These are phyloP conservation scores for Pseudopipra pipra DNA, from an alignment of 2,113 vertebrate species.

Conservation along the genomic window DNA sequence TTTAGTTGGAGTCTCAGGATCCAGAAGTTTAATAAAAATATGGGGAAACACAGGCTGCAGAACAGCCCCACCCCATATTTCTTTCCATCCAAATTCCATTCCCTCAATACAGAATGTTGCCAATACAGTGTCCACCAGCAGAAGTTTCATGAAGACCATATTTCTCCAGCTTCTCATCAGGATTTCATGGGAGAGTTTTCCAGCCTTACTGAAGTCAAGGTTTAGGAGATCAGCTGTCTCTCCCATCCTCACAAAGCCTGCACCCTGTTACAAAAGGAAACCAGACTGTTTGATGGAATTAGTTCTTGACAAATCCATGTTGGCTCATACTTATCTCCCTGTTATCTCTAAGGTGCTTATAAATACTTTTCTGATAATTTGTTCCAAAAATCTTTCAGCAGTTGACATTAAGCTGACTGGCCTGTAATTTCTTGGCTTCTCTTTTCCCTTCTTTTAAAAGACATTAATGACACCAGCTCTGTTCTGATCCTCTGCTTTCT, in stretches of 20 bases:
- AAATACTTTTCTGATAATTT: slow-evolving; percentile 18
- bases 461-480: background rate
- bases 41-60: background rate
- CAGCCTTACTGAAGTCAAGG: background rate
- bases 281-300: background rate
- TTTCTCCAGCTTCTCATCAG: background rate
- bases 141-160: background rate
- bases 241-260: background rate
- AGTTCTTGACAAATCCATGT: background rate
- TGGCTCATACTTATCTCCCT: background rate
- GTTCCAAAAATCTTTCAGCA: background rate
- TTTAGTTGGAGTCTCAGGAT: background rate
- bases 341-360: slow-evolving; percentile 14
- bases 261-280: background rate
- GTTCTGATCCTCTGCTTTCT: background rate
- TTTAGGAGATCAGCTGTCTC: background rate
- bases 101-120: background rate
- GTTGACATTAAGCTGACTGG: slow-evolving; percentile 45
- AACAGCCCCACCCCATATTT: background rate
- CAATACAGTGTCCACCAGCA: background rate
- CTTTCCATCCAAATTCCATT: background rate
- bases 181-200: background rate
- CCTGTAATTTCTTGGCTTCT: background rate
- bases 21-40: background rate
- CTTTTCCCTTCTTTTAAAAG: background rate